Percentiles rank a stretch among this genome's conserved stretches.
These are phyloP conservation scores for Anas platyrhynchos DNA, from an alignment of 2,113 vertebrate species.

Conservation along the genomic window DNA sequence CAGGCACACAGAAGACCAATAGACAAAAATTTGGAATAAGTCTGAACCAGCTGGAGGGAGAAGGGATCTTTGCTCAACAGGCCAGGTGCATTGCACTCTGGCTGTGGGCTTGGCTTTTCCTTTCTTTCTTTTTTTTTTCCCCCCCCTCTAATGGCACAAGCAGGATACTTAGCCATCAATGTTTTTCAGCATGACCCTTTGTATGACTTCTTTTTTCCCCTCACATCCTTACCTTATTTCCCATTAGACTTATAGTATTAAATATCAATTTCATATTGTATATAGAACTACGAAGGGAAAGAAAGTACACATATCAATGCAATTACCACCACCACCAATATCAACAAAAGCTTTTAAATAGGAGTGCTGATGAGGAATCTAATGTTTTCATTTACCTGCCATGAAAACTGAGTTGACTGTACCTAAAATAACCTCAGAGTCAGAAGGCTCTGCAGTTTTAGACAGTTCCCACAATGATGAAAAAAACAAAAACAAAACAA, in stretches of 20 bases:
- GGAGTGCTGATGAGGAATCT: neutral
- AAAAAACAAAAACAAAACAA: neutral
- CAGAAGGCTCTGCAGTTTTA: constrained; percentile 79
- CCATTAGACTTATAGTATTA: constrained; percentile 2
- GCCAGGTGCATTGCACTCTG: constrained; percentile 15
- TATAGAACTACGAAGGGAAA: neutral
- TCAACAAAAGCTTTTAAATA: neutral
- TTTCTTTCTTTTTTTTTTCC: neutral
- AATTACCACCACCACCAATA: neutral
- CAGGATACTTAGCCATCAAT: neutral
- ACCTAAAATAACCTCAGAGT: constrained; percentile 80
- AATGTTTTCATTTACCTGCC: constrained; percentile 77
- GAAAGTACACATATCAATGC: neutral
- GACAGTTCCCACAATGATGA: constrained; percentile 72
- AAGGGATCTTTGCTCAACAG: neutral
- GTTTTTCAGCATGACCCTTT: neutral
- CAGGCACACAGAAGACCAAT: neutral
- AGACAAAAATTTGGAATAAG: constrained; percentile 13
- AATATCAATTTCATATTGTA: neutral
- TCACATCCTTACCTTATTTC: constrained; percentile 53
- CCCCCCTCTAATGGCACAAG: neutral
- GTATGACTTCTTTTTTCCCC: neutral
- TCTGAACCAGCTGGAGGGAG: constrained; percentile 20
- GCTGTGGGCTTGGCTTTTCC: neutral
- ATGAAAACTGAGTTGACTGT: constrained; percentile 79